Evolutionary conservation across 2,888 invertebrate genomes (phyloP).

Genomic region (Kryphioiulus occultus): DNA sequence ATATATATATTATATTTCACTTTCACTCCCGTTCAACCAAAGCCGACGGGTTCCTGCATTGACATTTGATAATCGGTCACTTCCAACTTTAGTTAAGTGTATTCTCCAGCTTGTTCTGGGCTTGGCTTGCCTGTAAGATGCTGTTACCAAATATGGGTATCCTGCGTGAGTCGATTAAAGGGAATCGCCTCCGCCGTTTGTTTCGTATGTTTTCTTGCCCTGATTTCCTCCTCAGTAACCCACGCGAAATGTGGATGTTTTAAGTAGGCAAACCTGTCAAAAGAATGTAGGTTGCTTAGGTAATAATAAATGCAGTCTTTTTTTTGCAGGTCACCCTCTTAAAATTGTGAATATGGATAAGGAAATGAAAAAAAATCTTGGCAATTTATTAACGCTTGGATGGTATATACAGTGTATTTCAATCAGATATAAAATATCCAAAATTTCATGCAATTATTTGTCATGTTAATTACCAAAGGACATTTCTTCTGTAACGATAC

Average conservation of each 20-base stretch:
- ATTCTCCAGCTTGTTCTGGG: background rate
- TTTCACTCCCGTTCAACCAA: background rate
- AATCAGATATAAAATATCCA: too few species aligned
- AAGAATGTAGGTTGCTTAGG: background rate
- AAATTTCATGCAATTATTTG: too few species aligned
- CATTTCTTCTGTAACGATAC: too few species aligned
- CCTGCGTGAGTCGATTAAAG: conserved; percentile 39
- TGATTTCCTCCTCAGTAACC: background rate
- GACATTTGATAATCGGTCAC: background rate
- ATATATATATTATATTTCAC: conserved; percentile 1
- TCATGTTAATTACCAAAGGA: too few species aligned
- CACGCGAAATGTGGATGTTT: background rate
- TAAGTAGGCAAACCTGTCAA: conserved; percentile 3
- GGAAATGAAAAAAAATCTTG: background rate
- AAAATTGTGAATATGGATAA: background rate
- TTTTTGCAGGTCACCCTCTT: background rate
- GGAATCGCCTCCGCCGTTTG: conserved; percentile 24
- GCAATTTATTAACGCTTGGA: background rate
- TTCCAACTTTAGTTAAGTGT: conserved; percentile 17
- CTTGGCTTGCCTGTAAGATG: background rate
- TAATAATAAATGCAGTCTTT: background rate
- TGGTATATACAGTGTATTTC: conserved; percentile 13
- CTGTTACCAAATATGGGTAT: conserved; percentile 39
- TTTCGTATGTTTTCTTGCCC: conserved; percentile 21
- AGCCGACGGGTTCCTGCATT: background rate